Evolutionary conservation across 35 echinoderm and acorn worm species (phyloP).

Genomic region (Lytechinus variegatus): DNA sequence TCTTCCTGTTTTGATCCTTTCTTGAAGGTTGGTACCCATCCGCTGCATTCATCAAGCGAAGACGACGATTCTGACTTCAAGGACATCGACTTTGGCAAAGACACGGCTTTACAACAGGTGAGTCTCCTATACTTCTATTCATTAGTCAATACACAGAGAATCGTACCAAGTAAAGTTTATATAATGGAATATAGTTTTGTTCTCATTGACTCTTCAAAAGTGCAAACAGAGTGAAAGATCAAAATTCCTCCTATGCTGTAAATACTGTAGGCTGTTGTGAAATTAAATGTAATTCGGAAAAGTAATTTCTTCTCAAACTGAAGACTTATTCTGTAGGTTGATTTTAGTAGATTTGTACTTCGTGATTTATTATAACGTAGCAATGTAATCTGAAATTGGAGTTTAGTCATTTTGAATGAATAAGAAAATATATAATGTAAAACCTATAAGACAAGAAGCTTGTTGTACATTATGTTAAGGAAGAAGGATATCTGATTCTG

Average conservation of each 20-base stretch:
- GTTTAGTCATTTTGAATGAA: neutral
- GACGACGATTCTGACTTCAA: conserved; percentile 93
- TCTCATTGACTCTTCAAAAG: neutral
- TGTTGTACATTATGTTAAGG: neutral
- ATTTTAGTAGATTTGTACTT: neutral
- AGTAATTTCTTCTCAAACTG: neutral
- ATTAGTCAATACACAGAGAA: neutral
- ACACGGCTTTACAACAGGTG: conserved; percentile 93
- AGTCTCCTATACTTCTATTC: conserved; percentile 8
- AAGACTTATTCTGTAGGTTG: neutral
- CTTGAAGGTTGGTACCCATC: conserved; percentile 90
- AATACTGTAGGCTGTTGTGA: neutral
- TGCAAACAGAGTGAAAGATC: neutral
- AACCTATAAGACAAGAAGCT: neutral
- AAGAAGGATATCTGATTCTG: neutral
- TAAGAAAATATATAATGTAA: too few relatives aligned
- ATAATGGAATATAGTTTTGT: neutral
- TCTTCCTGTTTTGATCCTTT: neutral
- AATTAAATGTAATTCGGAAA: neutral
- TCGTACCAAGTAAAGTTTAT: too few relatives aligned
- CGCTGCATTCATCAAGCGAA: conserved; percentile 97
- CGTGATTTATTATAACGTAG: neutral
- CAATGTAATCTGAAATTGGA: neutral
- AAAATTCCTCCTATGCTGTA: neutral
- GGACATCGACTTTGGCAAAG: conserved; percentile 92